Evolutionary conservation across 2,113 vertebrate species (phyloP).

Genomic region (Phaethornis superciliosus): DNA sequence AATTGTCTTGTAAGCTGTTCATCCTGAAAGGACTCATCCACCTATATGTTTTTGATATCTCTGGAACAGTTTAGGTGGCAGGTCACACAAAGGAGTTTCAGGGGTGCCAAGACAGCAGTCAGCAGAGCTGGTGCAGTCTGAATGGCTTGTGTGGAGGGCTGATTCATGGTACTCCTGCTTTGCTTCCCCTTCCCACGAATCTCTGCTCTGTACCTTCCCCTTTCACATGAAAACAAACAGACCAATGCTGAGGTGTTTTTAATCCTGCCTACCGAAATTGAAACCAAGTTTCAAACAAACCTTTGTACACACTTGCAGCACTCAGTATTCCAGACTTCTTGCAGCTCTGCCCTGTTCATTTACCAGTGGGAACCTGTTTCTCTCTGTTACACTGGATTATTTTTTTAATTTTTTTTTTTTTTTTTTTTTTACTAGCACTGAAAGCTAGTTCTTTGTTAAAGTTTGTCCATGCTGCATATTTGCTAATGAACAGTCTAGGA

Average conservation of each 20-base stretch:
- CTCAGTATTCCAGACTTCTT: neutral
- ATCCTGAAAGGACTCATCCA: neutral
- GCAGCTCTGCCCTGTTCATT: neutral
- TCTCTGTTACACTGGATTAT: neutral
- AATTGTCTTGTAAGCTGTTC: neutral
- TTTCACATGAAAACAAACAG: neutral
- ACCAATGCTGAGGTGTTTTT: neutral
- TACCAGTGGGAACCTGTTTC: neutral
- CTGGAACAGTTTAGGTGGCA: neutral
- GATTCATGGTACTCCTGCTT: neutral
- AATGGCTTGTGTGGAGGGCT: neutral
- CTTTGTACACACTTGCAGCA: neutral
- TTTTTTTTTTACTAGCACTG: neutral
- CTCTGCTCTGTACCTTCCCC: neutral
- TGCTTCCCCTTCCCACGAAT: neutral
- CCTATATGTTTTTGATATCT: accelerated
- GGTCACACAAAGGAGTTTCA: neutral
- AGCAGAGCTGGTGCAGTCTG: neutral
- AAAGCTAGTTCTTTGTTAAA: neutral
- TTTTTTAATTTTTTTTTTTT: neutral
- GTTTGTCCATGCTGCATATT: neutral
- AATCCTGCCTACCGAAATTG: neutral
- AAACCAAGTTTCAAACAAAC: neutral
- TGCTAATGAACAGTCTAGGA: neutral
- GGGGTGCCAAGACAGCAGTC: neutral